Base-by-base conservation (phyloP, 2,797 vertebrate genomes). In the Crenuchus spilurus region DNA sequence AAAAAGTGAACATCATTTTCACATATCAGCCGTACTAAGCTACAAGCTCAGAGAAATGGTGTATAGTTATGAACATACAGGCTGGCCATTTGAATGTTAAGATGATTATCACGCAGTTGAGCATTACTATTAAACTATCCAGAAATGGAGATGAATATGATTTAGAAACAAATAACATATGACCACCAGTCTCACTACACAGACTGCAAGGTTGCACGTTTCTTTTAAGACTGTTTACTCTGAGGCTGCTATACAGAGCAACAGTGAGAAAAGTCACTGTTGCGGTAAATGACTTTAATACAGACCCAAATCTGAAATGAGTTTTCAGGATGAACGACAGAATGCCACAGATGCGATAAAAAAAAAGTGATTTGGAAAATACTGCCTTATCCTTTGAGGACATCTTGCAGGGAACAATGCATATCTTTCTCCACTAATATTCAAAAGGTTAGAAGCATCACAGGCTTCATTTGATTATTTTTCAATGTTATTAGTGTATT, bases 261-360 rank as follows among this genome's bases (percentile, higher is more conserved):
- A 65, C 28, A 65, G 42, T 48, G 62, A 46, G 62, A 14, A 65
- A 65, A 65, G 42, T 65, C 62, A 65, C 26, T 48, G 42, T 65
- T 28, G 42, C 62, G 18, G 28, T 33, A 65, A 65, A 48, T 65
- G 48, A 65, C 62, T 65, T 65, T 33, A 48, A 48, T 48, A 11
- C 42, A 49, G 62, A 65, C 62, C 62, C 62, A 65, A 65, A 65
- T 65, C 62, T 41, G 22, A 65, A 65, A 65, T 48, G 62, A 48
- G 26, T 65, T 48, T 46, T 28, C 14, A 20, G 42, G 62, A 33
- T 24, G 58, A 61, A 54, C 2, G 30, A 30, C 26, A 68, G 55
- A 24, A 24, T 61, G 73, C 37, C 48, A 70, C 46, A 60, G 55
- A 68, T 46, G 55, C 11, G 31, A 58, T 30, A 46, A 55, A 49